Evolutionary conservation across 2,797 vertebrate species (phyloP).

Genomic region (Astyanax mexicanus): DNA sequence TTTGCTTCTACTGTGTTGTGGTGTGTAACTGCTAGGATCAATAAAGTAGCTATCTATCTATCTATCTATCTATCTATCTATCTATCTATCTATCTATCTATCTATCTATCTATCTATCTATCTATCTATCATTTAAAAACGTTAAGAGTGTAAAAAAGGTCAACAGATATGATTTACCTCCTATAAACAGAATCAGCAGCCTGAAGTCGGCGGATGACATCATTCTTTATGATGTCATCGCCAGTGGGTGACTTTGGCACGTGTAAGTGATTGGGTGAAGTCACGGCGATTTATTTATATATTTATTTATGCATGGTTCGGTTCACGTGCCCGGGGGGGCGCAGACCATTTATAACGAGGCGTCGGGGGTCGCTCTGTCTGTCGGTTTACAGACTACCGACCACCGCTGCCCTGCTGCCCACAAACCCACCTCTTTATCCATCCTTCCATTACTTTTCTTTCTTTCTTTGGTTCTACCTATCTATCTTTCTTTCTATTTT

Average conservation of each 20-base stretch:
- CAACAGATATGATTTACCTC: too few species aligned
- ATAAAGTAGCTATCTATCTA: too few species aligned
- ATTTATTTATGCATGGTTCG: slow-evolving; percentile 24
- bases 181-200: slow-evolving; percentile 31
- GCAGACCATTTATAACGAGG: slow-evolving; percentile 52
- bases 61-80: too few species aligned
- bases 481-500: too few species aligned
- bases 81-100: too few species aligned
- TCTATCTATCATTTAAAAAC: too few species aligned
- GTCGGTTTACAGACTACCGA: slow-evolving; percentile 18
- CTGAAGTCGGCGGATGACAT: slow-evolving; percentile 61
- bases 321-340: slow-evolving; percentile 36
- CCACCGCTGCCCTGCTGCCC: slow-evolving; percentile 34
- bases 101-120: too few species aligned
- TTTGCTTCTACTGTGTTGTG: too few species aligned
- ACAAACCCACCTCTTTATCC: slow-evolving; percentile 20
- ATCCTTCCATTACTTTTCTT: slow-evolving; percentile 47
- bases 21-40: too few species aligned
- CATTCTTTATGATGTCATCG: slow-evolving; percentile 67
- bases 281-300: slow-evolving; percentile 39
- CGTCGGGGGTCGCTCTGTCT: slow-evolving; percentile 38
- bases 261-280: slow-evolving; percentile 55
- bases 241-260: slow-evolving; percentile 64
- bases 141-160: slow-evolving; percentile 55
- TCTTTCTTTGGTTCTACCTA: too few species aligned